Evolutionary conservation across 1,140 invertebrate species (phyloP), one percentile per base, ranked within the genome.

Genomic region (Carposina sasakii): DNA sequence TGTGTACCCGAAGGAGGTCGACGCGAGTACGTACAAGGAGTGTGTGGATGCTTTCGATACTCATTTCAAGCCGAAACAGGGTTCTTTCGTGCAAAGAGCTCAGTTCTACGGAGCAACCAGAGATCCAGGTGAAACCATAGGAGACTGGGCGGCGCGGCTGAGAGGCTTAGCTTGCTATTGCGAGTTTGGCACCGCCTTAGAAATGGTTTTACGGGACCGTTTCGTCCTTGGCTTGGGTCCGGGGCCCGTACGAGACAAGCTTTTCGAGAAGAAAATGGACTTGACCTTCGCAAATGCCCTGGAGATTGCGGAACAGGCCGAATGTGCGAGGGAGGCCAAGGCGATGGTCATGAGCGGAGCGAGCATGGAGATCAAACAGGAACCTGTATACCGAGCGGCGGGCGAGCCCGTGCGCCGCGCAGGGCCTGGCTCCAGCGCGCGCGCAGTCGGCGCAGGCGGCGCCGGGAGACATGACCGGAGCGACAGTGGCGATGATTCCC

Each of bases 71-170:
- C 31, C 31, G 3, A 33, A 33, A 13, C 9, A 13, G n/a, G 9
- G 31, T 33, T 5, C 15, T 4, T 49, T 49, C 15, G 47, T 22
- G 16, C 36, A 40, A 15, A 40, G 41, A n/a, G n/a, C n/a, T n/a
- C n/a, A n/a, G n/a, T n/a, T 49, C 19, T 41, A 40, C 19, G 39
- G 10, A 13, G 47, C 47, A 9, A 41, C 19, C 15, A 28, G 28
- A 20, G 26, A 4, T 12, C 23, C 26, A 1, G 30, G 39, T 10
- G 34, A 49, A 41, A 13, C 16, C 10, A 9, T 49, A 8, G 16
- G 24, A 21, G 47, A 49, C 17, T 49, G 47, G 47, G 47, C 24
- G 16, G 23, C 47, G 12, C 22, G 47, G 31, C 37, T 39, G 13
- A 8, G 37, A 2, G 37, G 47, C 8, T 21, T 49, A 10, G 36